Evolutionary conservation across 2,113 vertebrate species (phyloP).

Genomic region (Scytalopus superciliaris): DNA sequence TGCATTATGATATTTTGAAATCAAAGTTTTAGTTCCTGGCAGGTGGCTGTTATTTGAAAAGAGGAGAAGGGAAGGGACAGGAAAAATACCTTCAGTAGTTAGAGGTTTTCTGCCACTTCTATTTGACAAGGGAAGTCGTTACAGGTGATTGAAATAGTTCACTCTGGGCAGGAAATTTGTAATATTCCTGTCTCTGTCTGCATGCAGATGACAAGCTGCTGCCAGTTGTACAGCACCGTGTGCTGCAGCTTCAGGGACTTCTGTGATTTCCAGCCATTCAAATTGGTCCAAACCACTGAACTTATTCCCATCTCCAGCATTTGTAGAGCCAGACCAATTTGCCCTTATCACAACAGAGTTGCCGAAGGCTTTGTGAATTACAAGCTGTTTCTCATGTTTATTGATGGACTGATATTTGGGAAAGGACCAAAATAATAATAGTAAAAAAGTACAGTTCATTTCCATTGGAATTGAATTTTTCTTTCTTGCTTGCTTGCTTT

Average conservation of each 20-base stretch:
- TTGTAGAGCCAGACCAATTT: constrained; percentile 61
- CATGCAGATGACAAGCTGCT: constrained; percentile 58
- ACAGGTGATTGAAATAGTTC: constrained; percentile 64
- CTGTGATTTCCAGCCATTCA: constrained; percentile 56
- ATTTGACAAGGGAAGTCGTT: constrained; percentile 55
- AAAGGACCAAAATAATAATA: constrained; percentile 49
- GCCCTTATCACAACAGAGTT: constrained; percentile 62
- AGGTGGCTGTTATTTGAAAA: constrained; percentile 46
- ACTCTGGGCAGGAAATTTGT: constrained; percentile 47
- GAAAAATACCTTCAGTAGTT: not conserved
- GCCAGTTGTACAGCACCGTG: constrained; percentile 44
- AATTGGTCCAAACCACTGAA: constrained; percentile 66
- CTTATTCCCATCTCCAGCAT: constrained; percentile 48
- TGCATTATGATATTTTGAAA: constrained; percentile 51
- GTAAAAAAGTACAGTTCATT: constrained; percentile 35
- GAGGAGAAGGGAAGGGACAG: not conserved
- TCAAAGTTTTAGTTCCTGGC: constrained; percentile 55
- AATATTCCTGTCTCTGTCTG: constrained; percentile 21
- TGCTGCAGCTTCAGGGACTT: constrained; percentile 55
- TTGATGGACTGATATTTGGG: constrained; percentile 73
- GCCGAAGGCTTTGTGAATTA: constrained; percentile 65
- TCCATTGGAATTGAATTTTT: constrained; percentile 42
- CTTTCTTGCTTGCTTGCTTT: not conserved
- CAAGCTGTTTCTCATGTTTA: constrained; percentile 74
- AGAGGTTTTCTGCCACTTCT: constrained; percentile 32